Base-by-base conservation (phyloP, 30 jellyfish, hydroid and myxozoan genomes). In the Sanderia malayensis region DNA sequence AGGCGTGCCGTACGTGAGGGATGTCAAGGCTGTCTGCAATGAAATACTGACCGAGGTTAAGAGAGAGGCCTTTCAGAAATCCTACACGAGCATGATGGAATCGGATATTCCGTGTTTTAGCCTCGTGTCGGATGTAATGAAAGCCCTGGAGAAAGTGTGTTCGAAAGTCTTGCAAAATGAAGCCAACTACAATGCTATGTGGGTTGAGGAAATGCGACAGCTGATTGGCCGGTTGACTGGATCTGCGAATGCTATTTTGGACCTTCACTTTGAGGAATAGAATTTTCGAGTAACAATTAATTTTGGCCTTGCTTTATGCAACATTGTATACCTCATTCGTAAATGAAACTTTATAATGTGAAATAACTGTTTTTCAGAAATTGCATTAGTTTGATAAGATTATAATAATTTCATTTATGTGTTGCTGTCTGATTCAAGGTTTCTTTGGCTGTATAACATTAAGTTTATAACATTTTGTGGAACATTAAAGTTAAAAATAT, bases 181-280 rank as follows among this genome's bases (percentile, higher is more conserved):
- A 69, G 82, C 93, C 10, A 81, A 81, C 31, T 81, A 81, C 80
- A 81, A 81, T 23, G 93, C 93, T 19, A 81, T 80, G 44, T 81
- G 82, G 82, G 93, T 81, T 1, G 93, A 81, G 25, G 93, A 81
- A 47, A 61, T 81, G 79, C 49, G 93, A 20, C 93, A 81, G 71
- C 76, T 81, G 66, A 61, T 81, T 53, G 93, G 93, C 13, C 93
- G 93, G 1, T 63, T 81, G 27, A 44, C 72, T 26, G 93, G 93
- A 3, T 52, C 85, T 15, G 32, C 93, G 26, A 81, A 59, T 70
- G 93, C 93, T 13, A 70, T 81, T 30, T 70, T 81, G 65, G 85
- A 70, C 70, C 73, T 81, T 67, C 72, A 70, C 52, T 81, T 67
- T 70, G 93, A 81, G 41, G 93, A 70, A 61, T 81, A 49, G 47